Conservation (phyloP, 1,140 invertebrate genomes). For the Papilio machaon region DNA sequence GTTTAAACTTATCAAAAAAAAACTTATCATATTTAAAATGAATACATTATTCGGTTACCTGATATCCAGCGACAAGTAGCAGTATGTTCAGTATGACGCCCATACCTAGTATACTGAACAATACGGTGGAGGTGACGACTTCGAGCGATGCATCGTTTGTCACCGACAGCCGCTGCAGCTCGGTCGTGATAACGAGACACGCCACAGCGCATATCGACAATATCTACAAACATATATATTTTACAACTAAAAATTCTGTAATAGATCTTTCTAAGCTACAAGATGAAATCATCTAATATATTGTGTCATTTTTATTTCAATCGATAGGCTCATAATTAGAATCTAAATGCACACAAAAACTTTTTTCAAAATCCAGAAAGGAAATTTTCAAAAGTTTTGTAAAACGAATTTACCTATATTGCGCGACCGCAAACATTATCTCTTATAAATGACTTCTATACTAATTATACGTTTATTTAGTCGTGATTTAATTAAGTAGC, state of each 20-base stretch:
- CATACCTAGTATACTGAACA: conserved; percentile 74
- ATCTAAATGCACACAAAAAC: too few relatives aligned
- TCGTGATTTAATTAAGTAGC: too few relatives aligned
- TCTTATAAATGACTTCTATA: not conserved
- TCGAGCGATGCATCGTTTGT: conserved; percentile 58
- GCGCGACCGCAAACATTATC: not conserved
- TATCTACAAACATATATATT: conserved; percentile 51
- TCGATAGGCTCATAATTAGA: too few relatives aligned
- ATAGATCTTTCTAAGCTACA: not conserved
- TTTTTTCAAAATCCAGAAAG: not conserved
- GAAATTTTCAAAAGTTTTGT: not conserved
- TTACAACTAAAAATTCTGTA: not conserved
- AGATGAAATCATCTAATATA: too few relatives aligned
- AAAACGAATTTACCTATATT: not conserved
- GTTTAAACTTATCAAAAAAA: too few relatives aligned
- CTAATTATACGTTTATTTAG: not conserved
- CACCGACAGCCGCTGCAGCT: conserved; percentile 53
- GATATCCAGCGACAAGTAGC: conserved; percentile 65
- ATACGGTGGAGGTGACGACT: conserved; percentile 60
- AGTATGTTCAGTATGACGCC: conserved; percentile 69
- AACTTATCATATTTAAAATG: not conserved
- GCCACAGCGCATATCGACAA: conserved; percentile 59
- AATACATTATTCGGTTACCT: conserved; percentile 51
- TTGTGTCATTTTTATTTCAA: too few relatives aligned
- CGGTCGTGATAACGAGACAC: conserved; percentile 63